phyloP scores from a whole-genome alignment of 2,888 invertebrate species.

The Athrips mouffetella region DNA sequence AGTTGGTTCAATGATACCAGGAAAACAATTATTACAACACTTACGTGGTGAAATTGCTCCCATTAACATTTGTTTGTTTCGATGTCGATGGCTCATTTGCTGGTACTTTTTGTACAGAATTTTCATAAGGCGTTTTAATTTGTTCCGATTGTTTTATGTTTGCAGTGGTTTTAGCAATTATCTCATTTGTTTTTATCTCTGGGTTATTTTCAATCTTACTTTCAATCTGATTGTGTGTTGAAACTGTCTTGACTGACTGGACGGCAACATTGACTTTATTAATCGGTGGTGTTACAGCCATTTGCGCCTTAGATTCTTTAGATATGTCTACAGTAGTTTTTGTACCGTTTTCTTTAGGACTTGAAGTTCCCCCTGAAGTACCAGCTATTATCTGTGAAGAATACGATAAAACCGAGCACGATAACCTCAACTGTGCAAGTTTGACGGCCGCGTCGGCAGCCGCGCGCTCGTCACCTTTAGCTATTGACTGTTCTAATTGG shows the following conservation, averaged over 20 bases:
- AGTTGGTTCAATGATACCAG: neutral
- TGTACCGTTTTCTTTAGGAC: conserved; percentile 9
- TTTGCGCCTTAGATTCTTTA: conserved; percentile 5
- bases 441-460: conserved; percentile 88
- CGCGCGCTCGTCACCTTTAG: conserved; percentile 85
- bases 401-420: conserved; percentile 81
- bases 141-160: neutral
- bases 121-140: neutral
- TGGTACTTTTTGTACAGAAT: conserved; percentile 10
- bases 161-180: neutral
- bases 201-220: neutral
- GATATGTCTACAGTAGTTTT: neutral
- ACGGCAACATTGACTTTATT: conserved; percentile 3
- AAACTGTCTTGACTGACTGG: neutral
- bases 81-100: conserved; percentile 16
- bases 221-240: neutral
- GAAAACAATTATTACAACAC: conserved; percentile 17
- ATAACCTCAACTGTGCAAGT: conserved; percentile 85
- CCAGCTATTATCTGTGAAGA: conserved; percentile 62
- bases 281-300: neutral
- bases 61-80: conserved; percentile 9
- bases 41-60: conserved; percentile 41
- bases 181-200: conserved; percentile 1
- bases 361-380: conserved; percentile 23
- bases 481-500: conserved; percentile 87